Evolutionary conservation across 2,888 invertebrate species (phyloP).

Genomic region (Abrostola triplasia): DNA sequence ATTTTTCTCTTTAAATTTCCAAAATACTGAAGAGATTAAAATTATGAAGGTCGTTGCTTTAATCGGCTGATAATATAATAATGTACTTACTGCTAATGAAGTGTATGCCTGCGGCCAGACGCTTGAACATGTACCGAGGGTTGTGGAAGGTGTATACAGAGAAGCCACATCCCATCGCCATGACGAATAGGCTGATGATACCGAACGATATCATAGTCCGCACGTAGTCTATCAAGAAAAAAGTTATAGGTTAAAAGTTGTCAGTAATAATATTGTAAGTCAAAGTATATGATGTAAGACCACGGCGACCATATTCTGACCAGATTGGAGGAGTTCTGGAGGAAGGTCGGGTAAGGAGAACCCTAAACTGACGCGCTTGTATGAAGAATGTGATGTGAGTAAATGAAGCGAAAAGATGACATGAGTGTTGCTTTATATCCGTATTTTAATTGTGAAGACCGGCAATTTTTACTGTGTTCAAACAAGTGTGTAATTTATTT

Average conservation of each 20-base stretch:
- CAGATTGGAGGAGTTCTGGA: background rate
- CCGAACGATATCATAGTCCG: constrained; percentile 95
- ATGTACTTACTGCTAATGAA: constrained; percentile 92
- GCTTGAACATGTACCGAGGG: constrained; percentile 96
- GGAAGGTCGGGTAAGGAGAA: background rate
- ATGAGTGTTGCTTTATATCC: background rate
- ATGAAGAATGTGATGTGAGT: no score
- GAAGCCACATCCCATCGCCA: constrained; percentile 94
- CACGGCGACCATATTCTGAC: no score
- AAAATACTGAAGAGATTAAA: no score
- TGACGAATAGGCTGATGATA: constrained; percentile 93
- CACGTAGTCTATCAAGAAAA: constrained; percentile 91
- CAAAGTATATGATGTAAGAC: no score
- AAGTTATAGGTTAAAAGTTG: background rate
- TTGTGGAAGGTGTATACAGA: constrained; percentile 95
- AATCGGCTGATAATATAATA: constrained; percentile 1
- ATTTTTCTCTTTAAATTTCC: no score
- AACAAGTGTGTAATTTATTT: no score
- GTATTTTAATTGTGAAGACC: background rate
- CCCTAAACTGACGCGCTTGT: no score
- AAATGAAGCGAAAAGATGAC: no score
- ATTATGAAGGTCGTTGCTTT: no score
- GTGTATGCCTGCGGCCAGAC: constrained; percentile 94
- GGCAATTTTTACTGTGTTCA: background rate
- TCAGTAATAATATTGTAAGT: no score